Base-by-base conservation (phyloP, 2,797 vertebrate genomes). In the Ptychadena robeensis region DNA sequence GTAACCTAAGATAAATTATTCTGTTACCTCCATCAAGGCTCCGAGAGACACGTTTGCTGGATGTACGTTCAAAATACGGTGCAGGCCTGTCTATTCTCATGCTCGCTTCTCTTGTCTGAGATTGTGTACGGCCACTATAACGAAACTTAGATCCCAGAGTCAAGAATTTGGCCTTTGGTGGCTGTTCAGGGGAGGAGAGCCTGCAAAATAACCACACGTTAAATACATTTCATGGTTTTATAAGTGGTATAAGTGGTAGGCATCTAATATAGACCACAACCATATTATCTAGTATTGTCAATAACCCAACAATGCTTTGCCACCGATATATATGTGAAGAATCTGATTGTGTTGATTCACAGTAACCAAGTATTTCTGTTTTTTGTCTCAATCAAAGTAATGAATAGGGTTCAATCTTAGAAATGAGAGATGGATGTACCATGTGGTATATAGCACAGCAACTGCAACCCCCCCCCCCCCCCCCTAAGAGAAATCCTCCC, bases 141-240 rank as follows among this genome's bases (percentile, higher is more conserved):
- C 98, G 96, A 90, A 99, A 99, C 93, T 97, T 99, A 12, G 98
- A 99, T 69, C 98, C 98, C 93, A 99, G 87, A 28, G 96, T 98
- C 86, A 99, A 89, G 88, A 99, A 99, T 86, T 95, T 96, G 2
- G 95, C 92, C 90, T 97, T 98, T 77, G 95, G 92, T 67, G 97
- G 96, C 88, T 96, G 94, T 61, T 99, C 98, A 10, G 96, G 96
- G 76, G 96, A 92, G 3, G 96, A 91, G 82, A 99, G 94, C 89
- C 98, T 99, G 61, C 53, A 65, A 75, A 27, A 53, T 7, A 53
- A 27, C 3, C 2, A 18, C 22, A 35, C 11, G 6, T 53, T 53
- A 53, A 38, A 38, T 1, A 3, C 48, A 53, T 2, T 53, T 9
- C 48, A 53, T 3, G 2, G 48, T 53, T 53, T 1, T 9, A 28